Evolutionary conservation across 2,797 vertebrate genomes (phyloP).

Genomic region (Spinus olivaceus): DNA sequence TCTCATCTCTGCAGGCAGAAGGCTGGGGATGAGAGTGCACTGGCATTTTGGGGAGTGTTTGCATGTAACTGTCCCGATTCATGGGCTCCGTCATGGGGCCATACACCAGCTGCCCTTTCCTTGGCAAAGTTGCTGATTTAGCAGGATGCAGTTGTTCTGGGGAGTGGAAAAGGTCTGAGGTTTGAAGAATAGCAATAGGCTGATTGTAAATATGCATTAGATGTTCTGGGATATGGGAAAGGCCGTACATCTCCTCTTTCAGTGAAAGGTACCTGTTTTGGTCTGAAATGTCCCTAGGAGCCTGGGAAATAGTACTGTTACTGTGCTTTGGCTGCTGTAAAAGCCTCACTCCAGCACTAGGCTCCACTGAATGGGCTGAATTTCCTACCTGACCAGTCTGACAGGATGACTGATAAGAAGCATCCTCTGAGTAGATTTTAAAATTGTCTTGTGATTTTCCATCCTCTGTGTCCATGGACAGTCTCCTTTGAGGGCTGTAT

Average conservation of each 20-base stretch:
- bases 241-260: slow-evolving; percentile 74
- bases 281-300: slow-evolving; percentile 74
- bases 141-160: slow-evolving; percentile 77
- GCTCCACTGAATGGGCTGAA: slow-evolving; percentile 51
- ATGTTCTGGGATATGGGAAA: slow-evolving; percentile 82
- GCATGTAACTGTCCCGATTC: slow-evolving; percentile 83
- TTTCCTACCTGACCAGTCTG: slow-evolving; percentile 78
- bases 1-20: slow-evolving; percentile 80
- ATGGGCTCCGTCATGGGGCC: slow-evolving; percentile 74
- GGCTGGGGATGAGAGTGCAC: slow-evolving; percentile 66
- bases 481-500: slow-evolving; percentile 77
- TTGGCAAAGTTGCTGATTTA: slow-evolving; percentile 85
- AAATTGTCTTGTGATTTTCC: slow-evolving; percentile 84
- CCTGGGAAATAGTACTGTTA: slow-evolving; percentile 74
- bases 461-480: slow-evolving; percentile 66
- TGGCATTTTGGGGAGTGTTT: slow-evolving; percentile 85
- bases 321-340: slow-evolving; percentile 73
- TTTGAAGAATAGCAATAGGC: slow-evolving; percentile 84
- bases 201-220: slow-evolving; percentile 87
- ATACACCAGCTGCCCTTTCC: slow-evolving; percentile 82
- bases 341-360: slow-evolving; percentile 67
- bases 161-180: slow-evolving; percentile 79
- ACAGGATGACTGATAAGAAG: slow-evolving; percentile 70
- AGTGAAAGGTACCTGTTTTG: slow-evolving; percentile 71
- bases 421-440: slow-evolving; percentile 77